Base-by-base conservation (phyloP, 2,797 vertebrate genomes). In the Acrossocheilus wenchowensis region DNA sequence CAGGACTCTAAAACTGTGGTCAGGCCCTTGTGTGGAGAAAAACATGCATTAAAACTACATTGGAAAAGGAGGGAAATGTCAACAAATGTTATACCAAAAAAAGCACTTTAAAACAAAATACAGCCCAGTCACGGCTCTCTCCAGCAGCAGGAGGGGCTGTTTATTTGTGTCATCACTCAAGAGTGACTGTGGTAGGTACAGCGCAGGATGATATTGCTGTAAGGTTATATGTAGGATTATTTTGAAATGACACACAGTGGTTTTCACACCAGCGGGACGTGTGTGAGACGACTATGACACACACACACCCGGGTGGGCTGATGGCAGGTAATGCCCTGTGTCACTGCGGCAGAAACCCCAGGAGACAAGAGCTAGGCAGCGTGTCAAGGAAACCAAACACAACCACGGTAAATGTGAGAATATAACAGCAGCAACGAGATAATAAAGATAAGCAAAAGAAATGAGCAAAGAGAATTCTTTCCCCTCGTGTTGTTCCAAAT, bases 351-450 rank as follows among this genome's bases (percentile, higher is more conserved):
- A 87, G 89, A 90, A 90, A 92, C 26, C 50, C 26, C 74, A 48
- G 23, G 74, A 68, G 92, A 72, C 81, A 1, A 21, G 57, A 26
- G 9, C 78, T 48, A 39, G 23, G 57, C 78, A 48, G 41, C 8
- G 12, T 39, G 79, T 92, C 91, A 84, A 82, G 91, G 91, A 91
- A 90, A 92, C 90, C 89, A 91, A 92, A 90, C 39, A 87, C 89
- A 89, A 45, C 60, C 68, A 21, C 7, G 30, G 30, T 45, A 75
- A 26, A 84, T 30, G 1, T 17, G n/a, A 54, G 23, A 48, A 60
- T 3, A 54, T 5, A 26, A 21, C 34, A 45, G n/a, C 17, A 26
- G 11, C 15, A 0, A 26, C 15, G 5, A 60, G 79, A 36, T 43
- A n/a, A 12, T 60, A 69, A 68, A 43, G 54, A 68, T 54, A 71